Evolutionary conservation across 2,888 invertebrate genomes (phyloP).

Genomic region (Chalcosyrphus nemorum): DNA sequence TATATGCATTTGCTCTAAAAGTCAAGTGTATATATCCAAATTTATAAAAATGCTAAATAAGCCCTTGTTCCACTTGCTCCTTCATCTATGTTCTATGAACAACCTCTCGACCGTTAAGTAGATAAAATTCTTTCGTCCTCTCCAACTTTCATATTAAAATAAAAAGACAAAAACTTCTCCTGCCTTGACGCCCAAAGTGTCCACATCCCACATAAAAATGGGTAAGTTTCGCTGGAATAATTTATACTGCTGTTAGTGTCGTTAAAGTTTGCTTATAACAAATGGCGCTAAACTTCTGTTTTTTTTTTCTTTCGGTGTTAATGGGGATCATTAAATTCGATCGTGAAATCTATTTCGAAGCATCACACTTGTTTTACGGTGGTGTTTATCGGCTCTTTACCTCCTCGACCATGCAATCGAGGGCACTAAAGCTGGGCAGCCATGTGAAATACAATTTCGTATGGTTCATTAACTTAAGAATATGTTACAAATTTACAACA

Average conservation of each 20-base stretch:
- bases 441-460: not conserved
- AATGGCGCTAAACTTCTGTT: constrained; percentile 32
- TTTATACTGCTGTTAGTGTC: not conserved
- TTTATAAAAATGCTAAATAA: too few relatives aligned
- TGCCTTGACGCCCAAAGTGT: too few relatives aligned
- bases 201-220: not conserved
- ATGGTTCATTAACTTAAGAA: not conserved
- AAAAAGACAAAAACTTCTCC: too few relatives aligned
- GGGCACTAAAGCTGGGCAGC: not conserved
- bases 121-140: too few relatives aligned
- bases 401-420: not conserved
- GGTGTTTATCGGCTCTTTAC: not conserved
- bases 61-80: too few relatives aligned
- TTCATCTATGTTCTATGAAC: too few relatives aligned
- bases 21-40: too few relatives aligned
- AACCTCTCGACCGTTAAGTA: too few relatives aligned
- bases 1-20: too few relatives aligned
- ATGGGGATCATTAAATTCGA: constrained; percentile 32
- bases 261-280: constrained; percentile 27
- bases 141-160: too few relatives aligned
- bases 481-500: not conserved
- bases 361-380: not conserved
- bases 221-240: not conserved
- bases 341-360: constrained; percentile 33
- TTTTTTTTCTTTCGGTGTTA: too few relatives aligned